phyloP scores from a whole-genome alignment of 2,797 vertebrate species.

The Rhynchonycteris naso region DNA sequence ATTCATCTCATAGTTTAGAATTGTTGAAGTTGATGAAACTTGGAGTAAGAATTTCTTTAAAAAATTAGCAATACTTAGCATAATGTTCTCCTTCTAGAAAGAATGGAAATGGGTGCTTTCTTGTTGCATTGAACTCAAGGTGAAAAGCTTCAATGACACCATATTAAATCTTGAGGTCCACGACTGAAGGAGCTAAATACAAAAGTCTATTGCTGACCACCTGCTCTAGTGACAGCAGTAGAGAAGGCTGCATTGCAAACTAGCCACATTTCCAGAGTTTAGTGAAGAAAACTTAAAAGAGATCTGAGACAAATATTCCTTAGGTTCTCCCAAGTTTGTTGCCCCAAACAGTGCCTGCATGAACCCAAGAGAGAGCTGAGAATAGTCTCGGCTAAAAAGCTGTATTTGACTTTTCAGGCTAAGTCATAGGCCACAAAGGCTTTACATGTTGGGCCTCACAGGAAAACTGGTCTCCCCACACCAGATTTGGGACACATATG shows the following conservation, averaged over 20 bases:
- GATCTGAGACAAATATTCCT: neutral
- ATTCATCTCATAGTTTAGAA: neutral
- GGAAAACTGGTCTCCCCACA: neutral
- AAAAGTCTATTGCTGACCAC: neutral
- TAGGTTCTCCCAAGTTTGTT: neutral
- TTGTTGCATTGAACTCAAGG: neutral
- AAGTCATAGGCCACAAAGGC: neutral
- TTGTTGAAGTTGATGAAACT: neutral
- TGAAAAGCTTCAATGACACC: neutral
- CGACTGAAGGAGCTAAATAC: neutral
- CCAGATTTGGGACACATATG: neutral
- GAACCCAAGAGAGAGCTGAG: neutral
- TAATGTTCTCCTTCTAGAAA: neutral
- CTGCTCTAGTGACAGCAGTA: neutral
- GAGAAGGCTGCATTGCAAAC: neutral
- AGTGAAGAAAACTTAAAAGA: neutral
- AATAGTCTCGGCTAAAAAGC: neutral
- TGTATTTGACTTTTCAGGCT: neutral
- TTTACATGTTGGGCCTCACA: neutral
- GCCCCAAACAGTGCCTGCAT: neutral
- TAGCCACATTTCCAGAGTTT: neutral
- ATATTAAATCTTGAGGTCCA: neutral
- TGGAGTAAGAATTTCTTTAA: neutral
- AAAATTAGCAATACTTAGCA: neutral
- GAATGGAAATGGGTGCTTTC: neutral